Conservation (phyloP, 2,113 vertebrate species). For the Galeopterus variegatus region DNA sequence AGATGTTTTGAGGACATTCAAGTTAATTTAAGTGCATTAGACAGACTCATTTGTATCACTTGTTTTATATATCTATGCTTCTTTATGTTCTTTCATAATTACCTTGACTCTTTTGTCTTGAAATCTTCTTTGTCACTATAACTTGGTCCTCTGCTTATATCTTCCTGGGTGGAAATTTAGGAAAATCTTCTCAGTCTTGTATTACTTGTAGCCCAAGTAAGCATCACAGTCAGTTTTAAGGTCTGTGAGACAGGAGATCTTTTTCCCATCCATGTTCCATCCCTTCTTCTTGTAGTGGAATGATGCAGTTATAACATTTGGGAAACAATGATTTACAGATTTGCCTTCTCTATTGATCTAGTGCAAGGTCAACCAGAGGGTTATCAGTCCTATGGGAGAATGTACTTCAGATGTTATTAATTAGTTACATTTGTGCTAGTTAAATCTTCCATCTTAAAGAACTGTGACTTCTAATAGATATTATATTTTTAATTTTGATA, state of each 20-base stretch:
- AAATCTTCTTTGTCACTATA: background rate
- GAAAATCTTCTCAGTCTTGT: conserved; percentile 19
- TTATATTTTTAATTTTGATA: background rate
- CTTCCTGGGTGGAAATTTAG: background rate
- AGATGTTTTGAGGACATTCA: conserved; percentile 1
- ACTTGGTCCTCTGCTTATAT: background rate
- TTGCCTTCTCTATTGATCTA: conserved; percentile 11
- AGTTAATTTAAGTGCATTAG: background rate
- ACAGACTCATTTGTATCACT: background rate
- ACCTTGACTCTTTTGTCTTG: background rate
- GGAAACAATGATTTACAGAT: conserved; percentile 47
- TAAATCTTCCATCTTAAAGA: conserved; percentile 21
- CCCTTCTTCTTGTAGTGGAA: background rate
- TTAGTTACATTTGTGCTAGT: conserved; percentile 23
- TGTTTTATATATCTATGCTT: background rate
- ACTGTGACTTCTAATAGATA: background rate
- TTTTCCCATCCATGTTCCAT: background rate
- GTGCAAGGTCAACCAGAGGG: conserved; percentile 43
- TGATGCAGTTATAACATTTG: conserved; percentile 44
- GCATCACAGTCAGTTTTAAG: background rate
- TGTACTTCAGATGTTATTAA: conserved; percentile 45
- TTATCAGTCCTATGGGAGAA: background rate
- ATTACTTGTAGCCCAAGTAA: background rate
- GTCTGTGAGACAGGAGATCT: background rate
- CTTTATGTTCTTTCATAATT: background rate